Evolutionary conservation across 2,113 vertebrate species (phyloP).

Genomic region (Gambusia holbrooki): DNA sequence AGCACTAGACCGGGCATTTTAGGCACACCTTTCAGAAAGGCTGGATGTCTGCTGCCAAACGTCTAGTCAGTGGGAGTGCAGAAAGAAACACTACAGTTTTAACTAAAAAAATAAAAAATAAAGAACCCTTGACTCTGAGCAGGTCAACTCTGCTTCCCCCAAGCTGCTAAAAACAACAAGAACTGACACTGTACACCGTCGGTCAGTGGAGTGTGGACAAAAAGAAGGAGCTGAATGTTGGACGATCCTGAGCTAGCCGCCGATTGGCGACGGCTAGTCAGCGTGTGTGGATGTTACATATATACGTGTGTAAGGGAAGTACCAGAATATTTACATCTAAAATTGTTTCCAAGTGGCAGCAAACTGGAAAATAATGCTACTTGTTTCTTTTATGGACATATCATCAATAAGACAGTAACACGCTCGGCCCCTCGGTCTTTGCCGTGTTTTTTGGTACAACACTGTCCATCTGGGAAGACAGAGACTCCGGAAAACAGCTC

Average conservation of each 20-base stretch:
- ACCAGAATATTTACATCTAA: slow-evolving; percentile 83
- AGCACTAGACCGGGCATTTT: slow-evolving; percentile 65
- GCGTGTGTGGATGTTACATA: slow-evolving; percentile 9
- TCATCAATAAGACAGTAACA: slow-evolving; percentile 41
- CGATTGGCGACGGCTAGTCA: slow-evolving; percentile 44
- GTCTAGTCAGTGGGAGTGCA: slow-evolving; percentile 72
- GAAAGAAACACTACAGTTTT: slow-evolving; percentile 47
- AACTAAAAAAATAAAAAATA: slow-evolving; percentile 31
- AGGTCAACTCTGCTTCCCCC: slow-evolving; percentile 54
- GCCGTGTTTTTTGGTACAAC: slow-evolving; percentile 61
- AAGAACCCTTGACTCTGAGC: slow-evolving; percentile 52
- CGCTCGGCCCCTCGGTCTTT: slow-evolving; percentile 39
- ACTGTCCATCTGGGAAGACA: slow-evolving; percentile 72
- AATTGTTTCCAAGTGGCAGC: slow-evolving; percentile 56
- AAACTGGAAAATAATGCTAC: slow-evolving; percentile 74
- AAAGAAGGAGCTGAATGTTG: slow-evolving; percentile 52
- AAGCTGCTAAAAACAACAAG: slow-evolving; percentile 54
- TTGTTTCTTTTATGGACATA: slow-evolving; percentile 58
- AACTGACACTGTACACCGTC: slow-evolving; percentile 55
- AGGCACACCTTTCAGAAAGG: slow-evolving; percentile 64
- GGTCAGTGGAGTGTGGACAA: slow-evolving; percentile 73
- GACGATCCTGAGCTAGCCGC: slow-evolving; percentile 54
- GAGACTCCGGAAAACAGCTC: slow-evolving; percentile 61
- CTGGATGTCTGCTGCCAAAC: slow-evolving; percentile 47
- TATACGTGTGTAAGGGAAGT: slow-evolving; percentile 69